Conservation (phyloP, 2,888 invertebrate genomes). For the Lepetodrilus schrolli region DNA sequence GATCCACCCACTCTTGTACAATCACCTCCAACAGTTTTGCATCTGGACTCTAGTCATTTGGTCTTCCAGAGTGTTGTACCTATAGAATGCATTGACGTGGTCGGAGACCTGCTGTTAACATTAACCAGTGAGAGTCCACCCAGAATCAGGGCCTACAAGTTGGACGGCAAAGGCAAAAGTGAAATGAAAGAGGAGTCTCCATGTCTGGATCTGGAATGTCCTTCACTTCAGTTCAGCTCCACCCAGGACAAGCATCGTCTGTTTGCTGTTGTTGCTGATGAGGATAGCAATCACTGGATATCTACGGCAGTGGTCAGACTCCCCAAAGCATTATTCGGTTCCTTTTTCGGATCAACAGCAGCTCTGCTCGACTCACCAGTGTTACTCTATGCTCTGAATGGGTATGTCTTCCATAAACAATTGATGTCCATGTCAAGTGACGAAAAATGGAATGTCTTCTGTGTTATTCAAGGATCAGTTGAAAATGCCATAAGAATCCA, state of each 20-base stretch:
- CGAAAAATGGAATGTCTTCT: background rate
- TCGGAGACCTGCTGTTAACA: background rate
- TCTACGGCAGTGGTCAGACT: background rate
- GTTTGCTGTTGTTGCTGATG: background rate
- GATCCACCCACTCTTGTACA: background rate
- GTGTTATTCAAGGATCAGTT: constrained; percentile 12
- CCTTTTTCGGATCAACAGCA: background rate
- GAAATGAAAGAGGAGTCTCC: background rate
- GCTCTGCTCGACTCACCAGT: background rate
- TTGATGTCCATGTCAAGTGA: background rate
- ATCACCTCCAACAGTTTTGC: background rate
- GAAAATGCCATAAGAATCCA: background rate
- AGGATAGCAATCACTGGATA: background rate
- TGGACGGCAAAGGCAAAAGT: background rate
- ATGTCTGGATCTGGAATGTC: background rate
- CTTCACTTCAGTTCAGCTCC: background rate
- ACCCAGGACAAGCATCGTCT: background rate
- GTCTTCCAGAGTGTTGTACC: background rate
- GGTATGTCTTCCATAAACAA: background rate
- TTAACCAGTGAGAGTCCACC: background rate
- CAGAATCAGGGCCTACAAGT: background rate
- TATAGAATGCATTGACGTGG: background rate
- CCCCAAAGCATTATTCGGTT: background rate
- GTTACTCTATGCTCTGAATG: background rate
- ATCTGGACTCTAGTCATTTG: background rate